phyloP scores from a whole-genome alignment of 1,140 invertebrate genomes.

The Rhagoletis pomonella region DNA sequence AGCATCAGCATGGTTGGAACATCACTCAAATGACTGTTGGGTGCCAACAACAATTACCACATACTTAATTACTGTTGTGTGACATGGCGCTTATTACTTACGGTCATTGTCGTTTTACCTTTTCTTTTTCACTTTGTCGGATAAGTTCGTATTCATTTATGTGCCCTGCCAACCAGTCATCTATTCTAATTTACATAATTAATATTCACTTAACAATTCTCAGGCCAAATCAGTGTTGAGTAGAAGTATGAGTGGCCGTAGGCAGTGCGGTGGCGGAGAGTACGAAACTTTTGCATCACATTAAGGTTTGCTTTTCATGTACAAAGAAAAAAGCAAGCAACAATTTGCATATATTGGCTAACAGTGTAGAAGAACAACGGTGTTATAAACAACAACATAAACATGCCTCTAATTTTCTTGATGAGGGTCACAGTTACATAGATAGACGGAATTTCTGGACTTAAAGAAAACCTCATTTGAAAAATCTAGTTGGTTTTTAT shows the following conservation, averaged over 20 bases:
- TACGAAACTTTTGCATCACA: not conserved
- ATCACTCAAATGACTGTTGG: not conserved
- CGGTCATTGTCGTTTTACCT: not conserved
- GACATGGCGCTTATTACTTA: not conserved
- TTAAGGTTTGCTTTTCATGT: too few species aligned
- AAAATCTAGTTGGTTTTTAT: too few species aligned
- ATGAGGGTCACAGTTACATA: too few species aligned
- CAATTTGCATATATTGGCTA: too few species aligned
- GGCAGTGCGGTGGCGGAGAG: not conserved
- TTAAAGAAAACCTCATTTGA: too few species aligned
- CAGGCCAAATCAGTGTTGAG: not conserved
- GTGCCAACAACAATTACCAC: conserved; percentile 10
- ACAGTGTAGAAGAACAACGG: too few species aligned
- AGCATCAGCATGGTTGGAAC: not conserved
- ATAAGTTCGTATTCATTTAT: too few species aligned
- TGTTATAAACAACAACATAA: too few species aligned
- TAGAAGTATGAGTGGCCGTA: not conserved
- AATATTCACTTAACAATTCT: not conserved
- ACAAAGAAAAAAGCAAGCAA: too few species aligned
- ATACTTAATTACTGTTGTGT: not conserved
- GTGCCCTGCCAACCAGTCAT: not conserved
- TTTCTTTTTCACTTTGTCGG: not conserved
- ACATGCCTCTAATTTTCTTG: too few species aligned
- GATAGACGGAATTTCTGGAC: too few species aligned
- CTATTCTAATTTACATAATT: conserved; percentile 7